A percentile compares a stretch with the other conserved stretches of the same genome.
phyloP scores from a whole-genome alignment of 2,888 invertebrate species.

The Rambutsinella grinnellia region DNA sequence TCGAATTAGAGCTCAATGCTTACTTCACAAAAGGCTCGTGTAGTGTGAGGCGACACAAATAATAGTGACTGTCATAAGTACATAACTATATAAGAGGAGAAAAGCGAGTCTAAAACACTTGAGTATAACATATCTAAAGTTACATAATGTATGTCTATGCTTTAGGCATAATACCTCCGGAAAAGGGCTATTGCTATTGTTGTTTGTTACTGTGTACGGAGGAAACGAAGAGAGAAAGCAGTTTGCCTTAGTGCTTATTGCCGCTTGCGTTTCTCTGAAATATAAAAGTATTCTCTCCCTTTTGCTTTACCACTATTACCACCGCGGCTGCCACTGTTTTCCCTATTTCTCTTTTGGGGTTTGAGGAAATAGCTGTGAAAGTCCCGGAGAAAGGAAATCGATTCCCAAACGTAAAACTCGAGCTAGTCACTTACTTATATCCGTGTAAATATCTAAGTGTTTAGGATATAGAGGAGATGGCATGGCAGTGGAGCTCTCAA shows the following conservation, averaged over 20 bases:
- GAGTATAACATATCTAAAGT: neutral
- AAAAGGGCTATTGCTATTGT: constrained; percentile 27
- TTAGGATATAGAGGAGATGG: neutral
- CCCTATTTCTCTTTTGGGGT: constrained; percentile 17
- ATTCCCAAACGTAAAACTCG: constrained; percentile 49
- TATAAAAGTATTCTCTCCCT: too few species aligned
- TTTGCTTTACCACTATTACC: neutral
- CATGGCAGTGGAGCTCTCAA: too few species aligned
- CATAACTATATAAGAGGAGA: neutral
- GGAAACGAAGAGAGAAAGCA: neutral
- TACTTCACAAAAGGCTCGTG: constrained; percentile 10
- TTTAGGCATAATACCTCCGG: constrained; percentile 29
- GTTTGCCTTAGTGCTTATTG: constrained; percentile 13
- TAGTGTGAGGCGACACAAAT: constrained; percentile 13
- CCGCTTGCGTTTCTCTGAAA: neutral
- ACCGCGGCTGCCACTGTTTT: neutral
- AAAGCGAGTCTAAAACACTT: neutral
- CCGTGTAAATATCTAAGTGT: neutral
- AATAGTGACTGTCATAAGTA: constrained; percentile 7
- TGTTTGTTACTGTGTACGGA: constrained; percentile 8
- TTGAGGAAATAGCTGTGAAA: constrained; percentile 48
- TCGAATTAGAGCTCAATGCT: neutral
- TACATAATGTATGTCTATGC: constrained; percentile 1
- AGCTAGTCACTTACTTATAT: constrained; percentile 24
- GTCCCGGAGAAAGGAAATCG: constrained; percentile 50